phyloP scores from a whole-genome alignment of 2,888 invertebrate species.

The Cosmopolites sordidus region DNA sequence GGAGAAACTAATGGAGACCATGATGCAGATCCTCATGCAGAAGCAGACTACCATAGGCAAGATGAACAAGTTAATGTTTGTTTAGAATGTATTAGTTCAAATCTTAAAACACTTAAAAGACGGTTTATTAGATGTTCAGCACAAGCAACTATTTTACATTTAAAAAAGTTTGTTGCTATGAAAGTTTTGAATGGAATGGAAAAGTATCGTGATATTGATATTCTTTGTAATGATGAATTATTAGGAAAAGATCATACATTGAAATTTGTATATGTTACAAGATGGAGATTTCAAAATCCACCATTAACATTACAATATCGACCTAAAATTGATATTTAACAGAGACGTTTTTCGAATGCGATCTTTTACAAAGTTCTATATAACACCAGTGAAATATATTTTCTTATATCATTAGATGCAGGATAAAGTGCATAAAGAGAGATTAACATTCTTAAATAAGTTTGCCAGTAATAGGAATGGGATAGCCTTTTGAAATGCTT shows the following conservation, averaged over 20 bases:
- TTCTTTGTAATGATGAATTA: conserved; percentile 96
- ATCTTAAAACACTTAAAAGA: conserved; percentile 71
- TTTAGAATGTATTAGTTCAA: conserved; percentile 84
- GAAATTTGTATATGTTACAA: conserved; percentile 95
- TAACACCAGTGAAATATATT: too few species aligned
- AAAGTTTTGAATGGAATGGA: conserved; percentile 88
- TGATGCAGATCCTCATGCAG: conserved; percentile 66
- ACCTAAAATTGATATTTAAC: conserved; percentile 73
- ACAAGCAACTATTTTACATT: conserved; percentile 96
- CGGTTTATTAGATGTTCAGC: conserved; percentile 92
- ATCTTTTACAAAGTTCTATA: too few species aligned
- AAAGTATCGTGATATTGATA: conserved; percentile 95
- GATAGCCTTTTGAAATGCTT: too few species aligned
- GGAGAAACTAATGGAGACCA: conserved; percentile 66
- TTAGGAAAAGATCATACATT: conserved; percentile 98
- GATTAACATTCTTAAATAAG: too few species aligned
- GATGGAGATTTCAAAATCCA: conserved; percentile 94
- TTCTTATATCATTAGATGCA: too few species aligned
- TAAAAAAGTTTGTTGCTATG: conserved; percentile 97
- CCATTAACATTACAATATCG: conserved; percentile 83
- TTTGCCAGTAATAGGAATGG: too few species aligned
- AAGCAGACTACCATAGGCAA: conserved; percentile 86
- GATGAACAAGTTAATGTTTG: conserved; percentile 97
- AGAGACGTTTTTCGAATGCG: too few species aligned
- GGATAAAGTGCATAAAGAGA: too few species aligned